phyloP scores from a whole-genome alignment of 2,888 invertebrate species.

The Drymonia ruficornis region DNA sequence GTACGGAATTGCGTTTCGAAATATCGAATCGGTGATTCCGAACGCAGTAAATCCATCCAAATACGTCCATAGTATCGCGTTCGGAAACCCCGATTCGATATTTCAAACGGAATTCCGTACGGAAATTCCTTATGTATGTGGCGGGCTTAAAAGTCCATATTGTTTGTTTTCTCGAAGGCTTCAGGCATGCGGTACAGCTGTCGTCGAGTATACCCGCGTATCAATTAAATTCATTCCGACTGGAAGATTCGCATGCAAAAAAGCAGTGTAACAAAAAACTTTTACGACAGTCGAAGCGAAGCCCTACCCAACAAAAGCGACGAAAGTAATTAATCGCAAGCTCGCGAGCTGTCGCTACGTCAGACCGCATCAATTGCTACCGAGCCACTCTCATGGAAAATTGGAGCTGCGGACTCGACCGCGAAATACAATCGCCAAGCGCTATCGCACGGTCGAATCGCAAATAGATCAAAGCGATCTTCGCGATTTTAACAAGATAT shows the following conservation, averaged over 20 bases:
- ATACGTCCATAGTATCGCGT: too few species aligned
- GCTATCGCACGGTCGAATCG: conserved; percentile 30
- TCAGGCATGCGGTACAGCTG: conserved; percentile 20
- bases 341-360: conserved; percentile 72
- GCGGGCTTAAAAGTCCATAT: too few species aligned
- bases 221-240: conserved; percentile 43
- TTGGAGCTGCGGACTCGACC: conserved; percentile 70
- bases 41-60: too few species aligned
- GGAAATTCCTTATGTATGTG: too few species aligned
- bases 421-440: conserved; percentile 59
- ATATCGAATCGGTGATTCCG: too few species aligned
- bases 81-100: too few species aligned
- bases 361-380: conserved; percentile 71
- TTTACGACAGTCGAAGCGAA: conserved; percentile 67
- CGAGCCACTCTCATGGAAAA: conserved; percentile 73
- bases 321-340: conserved; percentile 77
- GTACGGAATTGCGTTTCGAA: too few species aligned
- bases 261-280: conserved; percentile 64
- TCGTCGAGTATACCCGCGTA: conserved; percentile 34
- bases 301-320: conserved; percentile 57
- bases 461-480: conserved; percentile 38
- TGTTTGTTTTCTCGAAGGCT: conserved; percentile 10
- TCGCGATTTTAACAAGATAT: conserved; percentile 17
- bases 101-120: too few species aligned
- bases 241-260: conserved; percentile 50